phyloP scores from a whole-genome alignment of 2,888 invertebrate species.

The Hydroisotoma schaefferi region DNA sequence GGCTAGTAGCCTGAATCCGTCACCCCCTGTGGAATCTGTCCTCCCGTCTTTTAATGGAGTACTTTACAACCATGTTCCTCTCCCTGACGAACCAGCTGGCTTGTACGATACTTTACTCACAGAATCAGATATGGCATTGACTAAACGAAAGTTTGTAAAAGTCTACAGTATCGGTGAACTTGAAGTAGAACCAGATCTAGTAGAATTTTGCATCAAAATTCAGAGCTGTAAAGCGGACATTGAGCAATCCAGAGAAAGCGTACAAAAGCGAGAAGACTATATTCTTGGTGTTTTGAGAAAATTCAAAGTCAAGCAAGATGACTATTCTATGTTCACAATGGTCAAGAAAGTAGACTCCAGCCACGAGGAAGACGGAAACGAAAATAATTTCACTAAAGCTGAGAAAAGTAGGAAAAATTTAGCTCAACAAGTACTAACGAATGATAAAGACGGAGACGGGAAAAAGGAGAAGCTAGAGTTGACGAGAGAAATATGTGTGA shows the following conservation, averaged over 20 bases:
- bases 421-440: slow-evolving; percentile 5
- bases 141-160: slow-evolving; percentile 39
- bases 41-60: background rate
- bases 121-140: slow-evolving; percentile 35
- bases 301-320: slow-evolving; percentile 8
- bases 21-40: background rate
- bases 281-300: slow-evolving; percentile 27
- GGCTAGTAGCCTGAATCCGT: background rate
- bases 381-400: too few species aligned
- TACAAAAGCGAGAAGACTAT: slow-evolving; percentile 38
- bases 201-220: slow-evolving; percentile 38
- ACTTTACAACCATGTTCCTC: slow-evolving; percentile 15
- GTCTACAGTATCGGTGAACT: slow-evolving; percentile 33
- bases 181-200: slow-evolving; percentile 35
- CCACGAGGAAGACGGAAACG: slow-evolving; percentile 19
- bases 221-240: slow-evolving; percentile 20
- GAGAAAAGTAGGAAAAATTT: background rate
- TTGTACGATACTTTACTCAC: slow-evolving; percentile 28
- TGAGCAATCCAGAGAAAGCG: slow-evolving; percentile 26
- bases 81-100: slow-evolving; percentile 23
- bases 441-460: background rate
- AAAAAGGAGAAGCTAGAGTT: background rate
- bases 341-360: slow-evolving; percentile 17
- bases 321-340: slow-evolving; percentile 20
- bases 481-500: slow-evolving; percentile 26